Evolutionary conservation across 53 echinoderm and acorn worm species (phyloP).

Genomic region (Temnopleurus reevesii): DNA sequence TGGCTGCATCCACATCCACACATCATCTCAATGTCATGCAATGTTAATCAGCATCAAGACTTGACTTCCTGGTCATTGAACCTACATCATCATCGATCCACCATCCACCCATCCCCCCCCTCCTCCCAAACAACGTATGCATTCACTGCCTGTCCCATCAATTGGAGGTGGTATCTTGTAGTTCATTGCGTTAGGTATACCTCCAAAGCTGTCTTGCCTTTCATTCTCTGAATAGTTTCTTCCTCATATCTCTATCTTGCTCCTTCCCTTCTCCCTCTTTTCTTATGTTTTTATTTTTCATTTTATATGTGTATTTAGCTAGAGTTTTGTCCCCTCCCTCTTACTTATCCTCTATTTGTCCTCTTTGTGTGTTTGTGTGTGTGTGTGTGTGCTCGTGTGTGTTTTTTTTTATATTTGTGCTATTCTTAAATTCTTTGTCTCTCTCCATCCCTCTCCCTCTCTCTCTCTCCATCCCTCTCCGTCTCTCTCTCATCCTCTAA

Average conservation of each 20-base stretch:
- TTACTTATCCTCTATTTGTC: not conserved
- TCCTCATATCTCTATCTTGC: not conserved
- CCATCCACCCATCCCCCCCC: not conserved
- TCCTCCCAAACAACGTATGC: not conserved
- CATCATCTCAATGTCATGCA: constrained; percentile 40
- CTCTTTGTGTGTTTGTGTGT: not conserved
- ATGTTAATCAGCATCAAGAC: constrained; percentile 54
- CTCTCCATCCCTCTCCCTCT: not conserved
- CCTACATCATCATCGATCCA: not conserved
- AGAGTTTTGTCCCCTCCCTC: not conserved
- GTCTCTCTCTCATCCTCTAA: not conserved
- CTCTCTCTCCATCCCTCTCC: not conserved
- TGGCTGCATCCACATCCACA: not conserved
- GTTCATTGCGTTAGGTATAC: too few relatives aligned
- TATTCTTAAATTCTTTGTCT: not conserved
- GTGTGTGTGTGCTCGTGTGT: not conserved
- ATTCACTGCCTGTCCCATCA: not conserved
- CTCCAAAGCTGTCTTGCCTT: too few relatives aligned
- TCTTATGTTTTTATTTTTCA: not conserved
- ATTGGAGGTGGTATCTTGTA: too few relatives aligned
- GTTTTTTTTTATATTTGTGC: not conserved
- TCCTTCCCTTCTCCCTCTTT: not conserved
- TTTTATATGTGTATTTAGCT: not conserved
- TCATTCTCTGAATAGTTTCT: not conserved
- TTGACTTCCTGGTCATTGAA: constrained; percentile 54